Base-by-base conservation (phyloP, 2,888 invertebrate species). In the Dynastes hyllus region DNA sequence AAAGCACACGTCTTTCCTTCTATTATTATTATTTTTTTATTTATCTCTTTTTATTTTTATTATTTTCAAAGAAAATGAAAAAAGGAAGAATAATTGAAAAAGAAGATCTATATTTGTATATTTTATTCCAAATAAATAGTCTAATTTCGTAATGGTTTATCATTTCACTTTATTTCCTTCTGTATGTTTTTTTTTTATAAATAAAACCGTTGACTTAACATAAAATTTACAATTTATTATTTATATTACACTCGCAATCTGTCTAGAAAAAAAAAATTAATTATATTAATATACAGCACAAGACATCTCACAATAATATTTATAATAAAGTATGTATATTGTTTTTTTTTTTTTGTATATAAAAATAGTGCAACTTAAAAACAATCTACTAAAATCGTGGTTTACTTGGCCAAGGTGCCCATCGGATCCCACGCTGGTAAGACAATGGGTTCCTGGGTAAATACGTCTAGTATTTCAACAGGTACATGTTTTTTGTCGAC, bases 391-490 rank as follows among this genome's bases (percentile, higher is more conserved):
- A 61, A 61, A 75, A 40, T n/a, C 45, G 5, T 45, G 67, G 22
- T 61, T 78, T 78, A 82, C 66, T 80, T 79, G 29, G 96, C 96
- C 79, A 96, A 91, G 1, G 95, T 95, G 78, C 97, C 97, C 96
- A 97, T 97, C 1, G 97, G 97, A 89, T 97, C 97, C 97, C 97
- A 97, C 0, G 97, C 96, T 2, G 97, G 97, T 85, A 97, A 90
- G 53, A 95, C 92, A 80, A 93, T 92, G 0, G 97, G 94, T 79
- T 93, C 92, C 87, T 94, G 93, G 70, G 94, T 91, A 86, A 95
- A 95, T 16, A 96, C 95, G 79, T 93, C 92, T 83, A 97, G 85
- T 8, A 97, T 94, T 63, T 94, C 93, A 1, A 91, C 89, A 6
- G 96, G 92, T 32, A 97, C 93, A 85, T 92, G 93, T 86, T 95